Conservation (phyloP, 2,797 vertebrate species). For the Merluccius polli region DNA sequence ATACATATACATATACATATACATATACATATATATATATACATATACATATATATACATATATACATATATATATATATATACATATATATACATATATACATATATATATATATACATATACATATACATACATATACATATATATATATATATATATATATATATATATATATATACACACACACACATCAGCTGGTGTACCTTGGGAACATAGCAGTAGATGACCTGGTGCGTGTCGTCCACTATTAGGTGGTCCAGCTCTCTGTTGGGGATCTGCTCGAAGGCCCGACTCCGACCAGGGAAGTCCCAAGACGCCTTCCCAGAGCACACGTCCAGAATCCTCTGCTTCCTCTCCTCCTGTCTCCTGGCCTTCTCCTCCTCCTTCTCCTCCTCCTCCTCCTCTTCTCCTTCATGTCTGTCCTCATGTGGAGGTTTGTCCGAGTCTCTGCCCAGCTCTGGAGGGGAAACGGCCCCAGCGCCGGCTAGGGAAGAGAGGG, state of each 20-base stretch:
- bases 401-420: constrained; percentile 1
- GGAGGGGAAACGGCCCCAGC: neutral
- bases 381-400: constrained; percentile 18
- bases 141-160: neutral
- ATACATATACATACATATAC: neutral
- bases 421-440: constrained; percentile 10
- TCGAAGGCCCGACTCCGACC: constrained; percentile 82
- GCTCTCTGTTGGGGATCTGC: constrained; percentile 84
- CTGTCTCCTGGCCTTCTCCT: constrained; percentile 23
- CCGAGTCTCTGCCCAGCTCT: neutral
- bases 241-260: constrained; percentile 91
- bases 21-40: too few relatives aligned
- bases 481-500: neutral
- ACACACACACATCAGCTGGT: constrained; percentile 1
- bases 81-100: too few relatives aligned
- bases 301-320: constrained; percentile 74
- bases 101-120: too few relatives aligned
- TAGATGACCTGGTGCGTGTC: constrained; percentile 90
- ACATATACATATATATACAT: too few relatives aligned
- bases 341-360: constrained; percentile 62
- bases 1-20: too few relatives aligned
- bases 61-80: too few relatives aligned
- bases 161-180: neutral
- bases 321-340: constrained; percentile 75
- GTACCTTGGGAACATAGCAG: constrained; percentile 90